Percentiles rank a stretch among this genome's conserved stretches.
Conservation (phyloP, 2,888 invertebrate genomes). For the Idaea aversata region DNA sequence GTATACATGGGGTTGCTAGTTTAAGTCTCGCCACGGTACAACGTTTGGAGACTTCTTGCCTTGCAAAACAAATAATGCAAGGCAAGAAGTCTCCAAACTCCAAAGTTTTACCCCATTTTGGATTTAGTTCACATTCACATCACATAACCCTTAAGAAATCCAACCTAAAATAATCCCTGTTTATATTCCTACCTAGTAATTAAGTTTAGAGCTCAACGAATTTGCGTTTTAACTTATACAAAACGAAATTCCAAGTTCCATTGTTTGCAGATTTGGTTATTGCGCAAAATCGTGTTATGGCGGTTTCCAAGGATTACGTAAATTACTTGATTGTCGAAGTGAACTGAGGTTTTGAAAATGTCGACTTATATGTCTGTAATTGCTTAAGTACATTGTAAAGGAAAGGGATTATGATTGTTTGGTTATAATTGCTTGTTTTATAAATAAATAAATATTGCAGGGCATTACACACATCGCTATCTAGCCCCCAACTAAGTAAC, state of each 20-base stretch:
- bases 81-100: no score
- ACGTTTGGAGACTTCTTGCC: no score
- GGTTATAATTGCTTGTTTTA: not conserved
- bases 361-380: not conserved
- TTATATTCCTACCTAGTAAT: slow-evolving; percentile 36
- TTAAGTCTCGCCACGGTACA: no score
- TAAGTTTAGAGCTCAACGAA: slow-evolving; percentile 45
- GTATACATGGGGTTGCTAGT: no score
- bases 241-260: slow-evolving; percentile 40
- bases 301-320: slow-evolving; percentile 22
- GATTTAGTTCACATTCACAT: not conserved
- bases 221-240: slow-evolving; percentile 47
- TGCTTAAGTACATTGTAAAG: not conserved
- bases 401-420: not conserved
- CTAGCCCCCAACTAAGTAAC: no score
- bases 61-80: no score
- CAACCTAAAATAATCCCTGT: slow-evolving; percentile 8
- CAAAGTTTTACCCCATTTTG: not conserved
- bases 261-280: slow-evolving; percentile 53
- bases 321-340: slow-evolving; percentile 7
- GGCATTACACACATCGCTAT: no score
- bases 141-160: not conserved
- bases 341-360: not conserved
- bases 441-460: no score
- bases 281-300: slow-evolving; percentile 46